These are phyloP conservation scores for Eilema depressum DNA, from an alignment of 2,888 invertebrate genomes.

Conservation along the genomic window DNA sequence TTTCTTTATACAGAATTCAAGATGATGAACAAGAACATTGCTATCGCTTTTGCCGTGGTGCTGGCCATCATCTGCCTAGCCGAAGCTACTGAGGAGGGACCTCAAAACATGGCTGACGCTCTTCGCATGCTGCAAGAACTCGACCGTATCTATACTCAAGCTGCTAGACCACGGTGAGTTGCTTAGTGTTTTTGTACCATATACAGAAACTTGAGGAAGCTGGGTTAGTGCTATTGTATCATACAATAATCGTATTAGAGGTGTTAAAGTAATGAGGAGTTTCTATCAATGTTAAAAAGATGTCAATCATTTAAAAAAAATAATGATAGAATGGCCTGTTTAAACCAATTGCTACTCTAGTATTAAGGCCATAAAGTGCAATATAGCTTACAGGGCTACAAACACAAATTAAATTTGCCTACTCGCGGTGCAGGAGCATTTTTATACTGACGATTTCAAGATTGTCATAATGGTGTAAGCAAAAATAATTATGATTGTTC, in stretches of 20 bases:
- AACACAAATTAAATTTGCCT: no score
- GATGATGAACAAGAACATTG: constrained; percentile 80
- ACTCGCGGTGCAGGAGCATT: no score
- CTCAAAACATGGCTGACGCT: constrained; percentile 89
- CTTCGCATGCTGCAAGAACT: constrained; percentile 89
- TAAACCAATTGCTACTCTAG: background rate
- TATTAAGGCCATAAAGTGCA: background rate
- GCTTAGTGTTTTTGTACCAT: background rate
- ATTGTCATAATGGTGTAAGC: no score
- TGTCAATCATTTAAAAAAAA: no score
- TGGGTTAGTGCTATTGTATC: background rate
- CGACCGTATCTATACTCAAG: constrained; percentile 89
- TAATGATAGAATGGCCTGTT: background rate
- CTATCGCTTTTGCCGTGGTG: constrained; percentile 70
- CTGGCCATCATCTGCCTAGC: constrained; percentile 73
- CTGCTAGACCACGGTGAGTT: constrained; percentile 89
- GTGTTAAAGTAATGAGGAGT: background rate
- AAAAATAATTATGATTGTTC: no score
- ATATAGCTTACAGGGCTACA: background rate
- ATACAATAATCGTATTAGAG: background rate
- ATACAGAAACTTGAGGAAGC: background rate
- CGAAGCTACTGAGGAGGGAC: constrained; percentile 82
- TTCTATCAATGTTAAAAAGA: no score
- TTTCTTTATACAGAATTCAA: constrained; percentile 53
- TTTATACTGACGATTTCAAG: no score